Evolutionary conservation across 1,140 invertebrate species (phyloP).

Genomic region (Nephila pilipes): DNA sequence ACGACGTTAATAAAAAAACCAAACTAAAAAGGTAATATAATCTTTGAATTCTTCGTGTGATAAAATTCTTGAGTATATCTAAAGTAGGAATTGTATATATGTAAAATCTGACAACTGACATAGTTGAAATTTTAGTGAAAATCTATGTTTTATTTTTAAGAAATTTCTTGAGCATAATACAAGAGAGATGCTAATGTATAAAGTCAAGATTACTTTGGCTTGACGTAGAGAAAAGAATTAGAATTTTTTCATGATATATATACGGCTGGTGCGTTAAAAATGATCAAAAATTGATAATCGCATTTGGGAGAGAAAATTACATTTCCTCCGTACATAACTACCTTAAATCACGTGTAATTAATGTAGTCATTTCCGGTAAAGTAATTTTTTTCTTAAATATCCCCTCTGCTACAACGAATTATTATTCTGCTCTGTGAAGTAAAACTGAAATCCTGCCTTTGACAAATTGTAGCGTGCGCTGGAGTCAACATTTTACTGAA

Average conservation of each 20-base stretch:
- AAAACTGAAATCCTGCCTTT: conserved; percentile 1
- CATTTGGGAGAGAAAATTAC: neutral
- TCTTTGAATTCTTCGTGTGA: too few species aligned
- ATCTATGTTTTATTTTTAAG: too few species aligned
- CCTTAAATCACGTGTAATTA: conserved; percentile 23
- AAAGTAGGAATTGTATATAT: too few species aligned
- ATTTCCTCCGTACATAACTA: neutral
- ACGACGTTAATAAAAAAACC: too few species aligned
- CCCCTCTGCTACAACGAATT: neutral
- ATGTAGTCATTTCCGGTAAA: conserved; percentile 11
- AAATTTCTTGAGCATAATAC: too few species aligned
- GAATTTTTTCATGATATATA: neutral
- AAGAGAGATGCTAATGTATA: neutral
- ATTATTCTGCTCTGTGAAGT: conserved; percentile 7
- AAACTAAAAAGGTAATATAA: too few species aligned
- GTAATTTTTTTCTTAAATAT: conserved; percentile 33
- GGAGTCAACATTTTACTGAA: conserved; percentile 64
- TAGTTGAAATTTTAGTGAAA: too few species aligned
- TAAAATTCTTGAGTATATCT: too few species aligned
- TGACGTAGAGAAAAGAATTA: neutral
- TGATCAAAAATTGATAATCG: conserved; percentile 33
- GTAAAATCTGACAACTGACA: too few species aligned
- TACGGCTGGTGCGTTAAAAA: neutral
- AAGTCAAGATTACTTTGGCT: neutral
- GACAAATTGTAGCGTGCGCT: conserved; percentile 21